phyloP scores from a whole-genome alignment of 2,888 invertebrate species.

The Metopia argyrocephala region DNA sequence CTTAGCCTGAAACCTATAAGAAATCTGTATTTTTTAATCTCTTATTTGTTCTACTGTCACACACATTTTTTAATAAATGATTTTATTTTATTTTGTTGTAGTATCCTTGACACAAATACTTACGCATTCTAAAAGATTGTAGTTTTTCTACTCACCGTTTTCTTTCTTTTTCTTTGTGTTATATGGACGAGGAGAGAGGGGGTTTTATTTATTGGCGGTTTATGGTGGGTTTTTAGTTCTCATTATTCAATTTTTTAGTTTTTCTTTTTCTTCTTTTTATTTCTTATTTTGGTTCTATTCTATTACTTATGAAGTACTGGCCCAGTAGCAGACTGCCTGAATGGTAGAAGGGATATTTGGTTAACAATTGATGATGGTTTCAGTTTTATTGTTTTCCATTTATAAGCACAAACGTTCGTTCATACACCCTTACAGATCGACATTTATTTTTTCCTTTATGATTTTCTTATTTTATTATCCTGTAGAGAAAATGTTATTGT shows the following conservation, averaged over 20 bases:
- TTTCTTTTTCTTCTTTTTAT: not conserved
- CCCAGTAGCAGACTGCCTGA: not conserved
- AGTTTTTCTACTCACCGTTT: not conserved
- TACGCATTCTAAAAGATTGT: too few species aligned
- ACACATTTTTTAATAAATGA: constrained; percentile 62
- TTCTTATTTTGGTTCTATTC: not conserved
- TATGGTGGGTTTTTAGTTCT: constrained; percentile 34
- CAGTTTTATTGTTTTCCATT: constrained; percentile 59
- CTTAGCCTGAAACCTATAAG: too few species aligned
- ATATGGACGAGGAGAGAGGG: not conserved
- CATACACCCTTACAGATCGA: not conserved
- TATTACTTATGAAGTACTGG: not conserved
- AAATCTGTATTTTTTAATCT: too few species aligned
- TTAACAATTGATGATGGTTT: constrained; percentile 50
- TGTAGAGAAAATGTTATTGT: not conserved
- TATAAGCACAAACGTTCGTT: not conserved
- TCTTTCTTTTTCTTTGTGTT: not conserved
- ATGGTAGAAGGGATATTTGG: constrained; percentile 9
- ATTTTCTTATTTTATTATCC: not conserved
- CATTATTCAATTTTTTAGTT: constrained; percentile 3
- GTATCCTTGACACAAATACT: constrained; percentile 69
- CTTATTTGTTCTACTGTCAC: too few species aligned
- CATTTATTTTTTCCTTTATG: not conserved
- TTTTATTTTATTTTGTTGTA: too few species aligned
- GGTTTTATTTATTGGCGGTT: constrained; percentile 61